Conservation (phyloP, 2,888 invertebrate genomes). For the Chironomus riparius region DNA sequence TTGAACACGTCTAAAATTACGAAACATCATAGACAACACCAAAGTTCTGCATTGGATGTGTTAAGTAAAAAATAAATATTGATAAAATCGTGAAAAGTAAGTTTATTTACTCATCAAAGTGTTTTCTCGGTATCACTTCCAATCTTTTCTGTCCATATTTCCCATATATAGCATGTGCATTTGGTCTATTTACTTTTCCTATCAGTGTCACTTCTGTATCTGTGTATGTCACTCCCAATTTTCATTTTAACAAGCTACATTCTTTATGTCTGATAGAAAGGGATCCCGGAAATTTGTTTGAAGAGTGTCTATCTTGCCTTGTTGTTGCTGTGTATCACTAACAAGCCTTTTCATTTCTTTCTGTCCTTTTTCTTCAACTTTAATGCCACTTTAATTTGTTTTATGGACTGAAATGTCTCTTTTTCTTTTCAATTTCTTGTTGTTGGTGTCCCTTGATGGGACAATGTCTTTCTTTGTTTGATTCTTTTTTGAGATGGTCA, state of each 20-base stretch:
- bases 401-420: constrained; percentile 8
- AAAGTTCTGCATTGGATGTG: not conserved
- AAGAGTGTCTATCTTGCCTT: no score
- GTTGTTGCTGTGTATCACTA: not conserved
- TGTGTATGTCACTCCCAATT: not conserved
- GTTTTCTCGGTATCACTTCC: not conserved
- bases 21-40: no score
- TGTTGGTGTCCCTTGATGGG: no score
- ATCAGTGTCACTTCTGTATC: constrained; percentile 9
- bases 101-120: constrained; percentile 19
- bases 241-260: not conserved
- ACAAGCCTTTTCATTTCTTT: not conserved
- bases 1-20: no score
- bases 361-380: not conserved
- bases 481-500: not conserved
- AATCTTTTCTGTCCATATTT: no score
- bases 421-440: no score
- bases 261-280: no score
- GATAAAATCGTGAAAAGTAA: not conserved
- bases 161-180: not conserved
- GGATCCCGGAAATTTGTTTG: no score
- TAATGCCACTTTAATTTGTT: constrained; percentile 22
- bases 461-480: no score
- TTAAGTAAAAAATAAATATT: not conserved
- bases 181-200: constrained; percentile 6